phyloP scores from a whole-genome alignment of 2,888 invertebrate species.

The Rhorus exstirpatorius region DNA sequence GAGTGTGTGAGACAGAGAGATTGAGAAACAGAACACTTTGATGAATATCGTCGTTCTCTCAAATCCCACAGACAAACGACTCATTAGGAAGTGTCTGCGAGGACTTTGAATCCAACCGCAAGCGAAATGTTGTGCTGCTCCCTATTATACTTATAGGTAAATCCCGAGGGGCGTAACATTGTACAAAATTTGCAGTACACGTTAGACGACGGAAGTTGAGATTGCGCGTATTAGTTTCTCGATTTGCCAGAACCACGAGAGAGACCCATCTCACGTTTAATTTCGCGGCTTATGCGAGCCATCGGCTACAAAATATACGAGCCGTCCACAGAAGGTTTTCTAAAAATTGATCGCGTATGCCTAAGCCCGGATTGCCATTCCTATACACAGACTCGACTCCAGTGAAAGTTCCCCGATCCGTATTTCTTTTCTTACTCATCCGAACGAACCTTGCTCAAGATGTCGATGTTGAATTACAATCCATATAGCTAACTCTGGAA shows the following conservation, averaged over 20 bases:
- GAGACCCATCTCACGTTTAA: constrained; percentile 39
- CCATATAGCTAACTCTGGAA: background rate
- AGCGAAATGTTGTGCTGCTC: background rate
- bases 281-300: constrained; percentile 1
- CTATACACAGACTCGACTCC: background rate
- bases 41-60: constrained; percentile 17
- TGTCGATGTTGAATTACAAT: background rate
- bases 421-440: background rate
- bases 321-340: background rate
- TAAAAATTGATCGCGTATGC: constrained; percentile 42
- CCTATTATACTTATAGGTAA: background rate
- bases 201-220: constrained; percentile 32
- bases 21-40: constrained; percentile 14
- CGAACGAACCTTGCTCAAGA: background rate
- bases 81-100: background rate
- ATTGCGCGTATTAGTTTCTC: constrained; percentile 18
- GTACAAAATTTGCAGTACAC: background rate
- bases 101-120: constrained; percentile 5
- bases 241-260: constrained; percentile 42
- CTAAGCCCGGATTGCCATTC: constrained; percentile 18
- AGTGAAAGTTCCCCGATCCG: constrained; percentile 31
- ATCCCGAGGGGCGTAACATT: constrained; percentile 10
- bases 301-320: background rate
- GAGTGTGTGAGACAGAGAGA: background rate
- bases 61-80: constrained; percentile 20